Base-by-base conservation (phyloP, 1,140 invertebrate species). In the Cyclina sinensis region DNA sequence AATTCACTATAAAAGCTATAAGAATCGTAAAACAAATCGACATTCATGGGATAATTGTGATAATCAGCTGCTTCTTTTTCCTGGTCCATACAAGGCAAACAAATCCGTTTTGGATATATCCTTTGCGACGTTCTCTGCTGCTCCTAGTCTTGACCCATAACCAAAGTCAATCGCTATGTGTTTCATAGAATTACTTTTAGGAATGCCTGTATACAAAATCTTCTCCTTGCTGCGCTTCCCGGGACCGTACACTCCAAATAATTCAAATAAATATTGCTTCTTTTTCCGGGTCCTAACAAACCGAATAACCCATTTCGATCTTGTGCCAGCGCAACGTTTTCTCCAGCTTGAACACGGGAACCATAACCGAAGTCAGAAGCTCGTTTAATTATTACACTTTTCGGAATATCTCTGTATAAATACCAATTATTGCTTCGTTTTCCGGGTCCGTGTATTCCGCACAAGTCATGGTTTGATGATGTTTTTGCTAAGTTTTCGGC, bases 361-460 rank as follows among this genome's bases (percentile, higher is more conserved):
- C 70, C 70, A 46, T 43, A 43, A 21, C 70, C 70, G 24, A 46
- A 43, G 24, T 74, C 70, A 48, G n/a, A 7, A 5, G 35, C 9
- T 5, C 39, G 35, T 24, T 48, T 74, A 24, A 46, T 27, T 46
- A 27, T 27, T 27, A 27, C n/a, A 62, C 9, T n/a, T n/a, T 62
- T n/a, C n/a, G 24, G 24, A 24, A 0, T 62, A 5, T 27, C 57
- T 62, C 9, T 27, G 27, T n/a, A 24, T 62, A 62, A 4, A 24
- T 18, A 14, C 1, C 27, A 0, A 1, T 27, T n/a, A 14, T 14
- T n/a, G 14, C 4, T 62, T 62, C 57, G n/a, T 62, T 62, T 81
- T 39, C 79, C 79, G 14, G 79, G 79, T 24, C 79, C 79, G 21
- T 57, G 30, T 21, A 65, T 11, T 37, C 79, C 57, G 39, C 39